Percentiles rank a stretch among this genome's conserved stretches.
Conservation (phyloP, 2,888 invertebrate genomes). For the Celastrina argiolus region DNA sequence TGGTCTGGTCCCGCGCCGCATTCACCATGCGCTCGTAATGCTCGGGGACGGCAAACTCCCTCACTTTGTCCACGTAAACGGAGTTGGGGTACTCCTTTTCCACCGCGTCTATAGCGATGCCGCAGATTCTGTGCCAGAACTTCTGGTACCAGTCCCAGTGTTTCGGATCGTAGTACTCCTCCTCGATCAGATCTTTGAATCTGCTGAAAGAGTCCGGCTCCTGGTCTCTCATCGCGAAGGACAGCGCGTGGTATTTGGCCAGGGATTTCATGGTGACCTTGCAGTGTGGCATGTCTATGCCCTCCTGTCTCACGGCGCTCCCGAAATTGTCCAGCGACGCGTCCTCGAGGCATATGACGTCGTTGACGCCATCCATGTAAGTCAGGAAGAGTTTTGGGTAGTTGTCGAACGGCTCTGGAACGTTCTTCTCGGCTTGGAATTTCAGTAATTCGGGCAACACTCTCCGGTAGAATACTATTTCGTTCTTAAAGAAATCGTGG, state of each 20-base stretch:
- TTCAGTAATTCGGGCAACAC: constrained; percentile 66
- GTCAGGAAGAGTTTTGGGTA: constrained; percentile 67
- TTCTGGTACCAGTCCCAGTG: constrained; percentile 76
- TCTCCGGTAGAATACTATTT: constrained; percentile 81
- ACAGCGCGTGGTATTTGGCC: constrained; percentile 79
- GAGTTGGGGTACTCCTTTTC: constrained; percentile 79
- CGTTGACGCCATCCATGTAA: constrained; percentile 71
- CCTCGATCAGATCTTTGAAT: constrained; percentile 60
- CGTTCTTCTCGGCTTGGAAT: constrained; percentile 56
- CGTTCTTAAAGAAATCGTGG: constrained; percentile 83
- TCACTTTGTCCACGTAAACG: constrained; percentile 76
- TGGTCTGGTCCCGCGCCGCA: constrained; percentile 53
- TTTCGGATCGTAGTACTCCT: constrained; percentile 77
- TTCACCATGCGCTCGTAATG: constrained; percentile 68
- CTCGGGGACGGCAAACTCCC: constrained; percentile 71
- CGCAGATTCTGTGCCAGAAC: constrained; percentile 71
- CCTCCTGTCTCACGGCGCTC: constrained; percentile 65
- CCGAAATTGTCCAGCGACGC: constrained; percentile 63
- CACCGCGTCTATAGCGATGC: constrained; percentile 80
- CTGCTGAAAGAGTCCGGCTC: constrained; percentile 66
- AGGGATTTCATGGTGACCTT: constrained; percentile 67
- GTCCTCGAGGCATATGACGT: constrained; percentile 78
- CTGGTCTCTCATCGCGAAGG: constrained; percentile 78
- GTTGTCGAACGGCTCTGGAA: constrained; percentile 71
- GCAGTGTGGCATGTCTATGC: constrained; percentile 72